phyloP scores from a whole-genome alignment of 2,113 vertebrate species.

The Scolopax mira region DNA sequence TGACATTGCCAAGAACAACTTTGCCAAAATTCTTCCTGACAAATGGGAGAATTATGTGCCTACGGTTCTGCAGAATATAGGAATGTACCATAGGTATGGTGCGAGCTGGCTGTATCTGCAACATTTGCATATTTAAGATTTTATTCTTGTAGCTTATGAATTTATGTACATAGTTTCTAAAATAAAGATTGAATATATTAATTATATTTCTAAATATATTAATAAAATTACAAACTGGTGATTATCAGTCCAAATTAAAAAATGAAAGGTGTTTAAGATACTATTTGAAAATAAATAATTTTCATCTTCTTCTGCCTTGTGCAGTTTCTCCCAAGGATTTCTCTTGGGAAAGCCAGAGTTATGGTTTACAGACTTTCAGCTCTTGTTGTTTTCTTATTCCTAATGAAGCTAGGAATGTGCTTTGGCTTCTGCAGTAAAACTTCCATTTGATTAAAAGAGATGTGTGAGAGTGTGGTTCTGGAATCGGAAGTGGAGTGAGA shows the following conservation, averaged over 20 bases:
- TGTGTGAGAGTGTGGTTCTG: not conserved
- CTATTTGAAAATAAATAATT: not conserved
- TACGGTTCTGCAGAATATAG: not conserved
- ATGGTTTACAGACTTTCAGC: not conserved
- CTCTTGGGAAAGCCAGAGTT: not conserved
- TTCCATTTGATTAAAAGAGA: not conserved
- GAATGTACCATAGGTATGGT: accelerated
- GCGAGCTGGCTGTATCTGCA: not conserved
- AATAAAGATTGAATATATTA: not conserved
- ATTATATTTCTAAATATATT: not conserved
- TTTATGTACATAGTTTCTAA: not conserved
- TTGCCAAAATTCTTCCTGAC: not conserved
- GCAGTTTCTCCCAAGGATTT: not conserved
- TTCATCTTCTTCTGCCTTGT: too few species aligned
- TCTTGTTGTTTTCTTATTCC: not conserved
- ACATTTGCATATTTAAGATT: not conserved
- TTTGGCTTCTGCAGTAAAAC: not conserved
- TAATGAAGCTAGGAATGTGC: not conserved
- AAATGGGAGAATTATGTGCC: not conserved
- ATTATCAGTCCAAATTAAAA: not conserved
- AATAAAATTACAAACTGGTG: not conserved
- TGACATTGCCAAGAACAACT: not conserved
- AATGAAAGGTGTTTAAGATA: not conserved
- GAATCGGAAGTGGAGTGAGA: not conserved
- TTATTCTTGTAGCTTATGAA: not conserved